phyloP scores from a whole-genome alignment of 2,113 vertebrate species.

The Parotia lawesii region DNA sequence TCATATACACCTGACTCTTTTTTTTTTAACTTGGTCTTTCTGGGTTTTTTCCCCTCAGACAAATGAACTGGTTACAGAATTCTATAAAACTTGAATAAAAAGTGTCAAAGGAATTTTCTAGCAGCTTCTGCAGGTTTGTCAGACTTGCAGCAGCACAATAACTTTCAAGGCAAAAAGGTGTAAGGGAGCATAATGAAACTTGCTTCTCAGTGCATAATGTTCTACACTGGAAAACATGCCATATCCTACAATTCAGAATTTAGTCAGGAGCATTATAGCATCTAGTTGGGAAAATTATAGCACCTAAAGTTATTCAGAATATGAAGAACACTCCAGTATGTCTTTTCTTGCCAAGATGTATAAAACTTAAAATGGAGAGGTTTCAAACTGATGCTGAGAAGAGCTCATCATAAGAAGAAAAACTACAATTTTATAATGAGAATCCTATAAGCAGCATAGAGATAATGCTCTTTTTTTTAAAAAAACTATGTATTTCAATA shows the following conservation, averaged over 20 bases:
- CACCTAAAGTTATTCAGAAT: neutral
- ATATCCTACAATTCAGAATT: neutral
- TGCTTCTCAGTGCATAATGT: neutral
- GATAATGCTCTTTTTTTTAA: neutral
- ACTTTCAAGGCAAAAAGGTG: constrained; percentile 1
- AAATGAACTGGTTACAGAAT: neutral
- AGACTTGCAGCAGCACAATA: neutral
- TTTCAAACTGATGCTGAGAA: neutral
- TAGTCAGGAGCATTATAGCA: neutral
- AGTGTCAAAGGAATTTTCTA: constrained; percentile 19
- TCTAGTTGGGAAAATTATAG: neutral
- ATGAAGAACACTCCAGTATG: neutral
- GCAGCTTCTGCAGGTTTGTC: neutral
- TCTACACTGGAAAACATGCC: neutral
- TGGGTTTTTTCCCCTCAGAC: neutral
- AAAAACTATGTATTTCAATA: neutral
- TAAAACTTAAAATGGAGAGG: neutral
- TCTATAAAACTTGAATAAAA: neutral
- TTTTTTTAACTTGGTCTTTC: neutral
- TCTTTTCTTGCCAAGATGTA: neutral
- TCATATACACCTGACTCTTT: neutral
- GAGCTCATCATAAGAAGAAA: neutral
- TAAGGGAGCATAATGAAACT: neutral
- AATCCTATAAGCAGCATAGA: neutral
- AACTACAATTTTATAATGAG: neutral